These are phyloP conservation scores for Phymastichus coffea DNA, from an alignment of 1,140 invertebrate species.

Conservation along the genomic window DNA sequence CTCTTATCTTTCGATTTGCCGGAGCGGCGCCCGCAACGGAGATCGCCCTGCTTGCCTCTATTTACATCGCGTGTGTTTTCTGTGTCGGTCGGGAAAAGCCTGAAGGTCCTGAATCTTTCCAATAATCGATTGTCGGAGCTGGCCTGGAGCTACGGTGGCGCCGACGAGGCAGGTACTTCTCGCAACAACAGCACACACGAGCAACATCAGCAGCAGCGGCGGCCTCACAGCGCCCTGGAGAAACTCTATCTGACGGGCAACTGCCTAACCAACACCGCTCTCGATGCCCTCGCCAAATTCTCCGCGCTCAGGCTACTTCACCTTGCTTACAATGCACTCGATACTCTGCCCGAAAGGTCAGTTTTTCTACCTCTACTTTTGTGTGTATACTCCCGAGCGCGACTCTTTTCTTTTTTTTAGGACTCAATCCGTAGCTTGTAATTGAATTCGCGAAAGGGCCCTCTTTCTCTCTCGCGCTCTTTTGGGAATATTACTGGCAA, in stretches of 20 bases:
- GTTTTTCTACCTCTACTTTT: neutral
- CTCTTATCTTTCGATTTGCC: slow-evolving; percentile 9
- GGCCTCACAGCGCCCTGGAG: slow-evolving; percentile 57
- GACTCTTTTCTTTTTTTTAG: too few relatives aligned
- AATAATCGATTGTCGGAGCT: slow-evolving; percentile 74
- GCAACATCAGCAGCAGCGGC: neutral
- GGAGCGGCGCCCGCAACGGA: neutral
- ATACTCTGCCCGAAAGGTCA: slow-evolving; percentile 69
- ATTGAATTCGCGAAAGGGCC: too few relatives aligned
- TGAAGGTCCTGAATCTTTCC: slow-evolving; percentile 74
- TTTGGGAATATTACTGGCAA: too few relatives aligned
- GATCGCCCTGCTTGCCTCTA: slow-evolving; percentile 1
- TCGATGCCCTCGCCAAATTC: slow-evolving; percentile 69
- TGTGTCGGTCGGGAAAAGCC: too few relatives aligned
- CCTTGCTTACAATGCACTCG: slow-evolving; percentile 76
- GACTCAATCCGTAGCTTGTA: too few relatives aligned
- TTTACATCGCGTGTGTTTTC: slow-evolving; percentile 1
- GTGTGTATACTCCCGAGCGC: too few relatives aligned
- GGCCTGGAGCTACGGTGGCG: slow-evolving; percentile 63
- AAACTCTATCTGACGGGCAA: slow-evolving; percentile 76
- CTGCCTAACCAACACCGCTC: slow-evolving; percentile 70
- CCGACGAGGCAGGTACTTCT: slow-evolving; percentile 48
- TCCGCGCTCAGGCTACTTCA: slow-evolving; percentile 69
- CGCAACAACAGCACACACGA: neutral
- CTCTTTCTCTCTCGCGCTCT: too few relatives aligned